phyloP scores from a whole-genome alignment of 2,113 vertebrate species.

The Psittacus erithacus region DNA sequence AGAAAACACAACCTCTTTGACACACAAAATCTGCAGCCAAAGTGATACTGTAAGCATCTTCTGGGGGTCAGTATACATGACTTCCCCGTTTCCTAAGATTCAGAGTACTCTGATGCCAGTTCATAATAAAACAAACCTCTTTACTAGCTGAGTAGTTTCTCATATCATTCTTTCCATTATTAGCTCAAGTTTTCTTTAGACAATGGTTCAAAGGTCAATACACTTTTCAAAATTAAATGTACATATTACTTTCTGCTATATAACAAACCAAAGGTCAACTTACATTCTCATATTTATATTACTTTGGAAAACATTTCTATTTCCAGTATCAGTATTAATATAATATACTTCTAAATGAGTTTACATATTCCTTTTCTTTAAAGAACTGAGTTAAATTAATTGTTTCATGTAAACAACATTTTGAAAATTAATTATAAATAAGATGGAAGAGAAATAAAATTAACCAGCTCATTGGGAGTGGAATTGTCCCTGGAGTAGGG shows the following conservation, averaged over 20 bases:
- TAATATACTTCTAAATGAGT: background rate
- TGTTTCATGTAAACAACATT: conserved; percentile 6
- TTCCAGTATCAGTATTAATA: background rate
- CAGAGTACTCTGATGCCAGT: background rate
- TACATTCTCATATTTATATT: background rate
- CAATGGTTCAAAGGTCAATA: background rate
- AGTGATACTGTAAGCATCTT: background rate
- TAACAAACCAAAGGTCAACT: background rate
- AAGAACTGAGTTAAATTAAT: conserved; percentile 1
- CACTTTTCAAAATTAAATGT: background rate
- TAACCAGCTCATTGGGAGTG: conserved; percentile 7
- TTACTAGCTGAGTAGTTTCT: background rate
- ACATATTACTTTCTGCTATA: background rate
- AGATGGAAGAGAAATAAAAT: background rate
- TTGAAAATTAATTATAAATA: conserved; percentile 43
- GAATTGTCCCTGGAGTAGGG: background rate
- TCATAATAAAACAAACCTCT: background rate
- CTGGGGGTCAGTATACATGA: background rate
- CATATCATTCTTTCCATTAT: background rate
- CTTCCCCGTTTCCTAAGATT: background rate
- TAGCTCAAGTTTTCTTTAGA: background rate
- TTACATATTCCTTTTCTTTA: background rate
- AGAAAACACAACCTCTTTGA: background rate
- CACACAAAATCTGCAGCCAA: background rate
- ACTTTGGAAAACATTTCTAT: background rate